phyloP scores from a whole-genome alignment of 2,797 vertebrate species.

The Enteromius afrohamiltoni region DNA sequence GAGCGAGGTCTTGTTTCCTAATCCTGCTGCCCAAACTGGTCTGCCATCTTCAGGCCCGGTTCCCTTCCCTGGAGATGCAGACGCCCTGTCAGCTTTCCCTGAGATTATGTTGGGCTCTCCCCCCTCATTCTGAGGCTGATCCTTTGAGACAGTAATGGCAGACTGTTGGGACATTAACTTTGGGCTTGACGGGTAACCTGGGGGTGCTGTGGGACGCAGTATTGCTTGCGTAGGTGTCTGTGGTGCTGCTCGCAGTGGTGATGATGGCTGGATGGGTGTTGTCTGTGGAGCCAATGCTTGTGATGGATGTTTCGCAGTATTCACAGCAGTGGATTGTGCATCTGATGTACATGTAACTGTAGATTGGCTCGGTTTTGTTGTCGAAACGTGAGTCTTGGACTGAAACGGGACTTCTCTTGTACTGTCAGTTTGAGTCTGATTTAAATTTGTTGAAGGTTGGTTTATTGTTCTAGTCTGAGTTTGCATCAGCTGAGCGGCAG shows the following conservation, averaged over 20 bases:
- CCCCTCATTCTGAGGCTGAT: constrained; percentile 49
- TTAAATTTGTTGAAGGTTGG: constrained; percentile 32
- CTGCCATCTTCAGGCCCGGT: constrained; percentile 41
- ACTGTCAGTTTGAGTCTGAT: constrained; percentile 22
- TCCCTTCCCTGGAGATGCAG: constrained; percentile 25
- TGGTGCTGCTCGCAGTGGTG: constrained; percentile 52
- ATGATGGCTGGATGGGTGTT: constrained; percentile 51
- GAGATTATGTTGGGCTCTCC: constrained; percentile 41
- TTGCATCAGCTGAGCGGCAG: neutral
- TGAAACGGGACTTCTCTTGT: constrained; percentile 32
- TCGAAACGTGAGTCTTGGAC: constrained; percentile 3
- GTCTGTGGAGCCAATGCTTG: constrained; percentile 26
- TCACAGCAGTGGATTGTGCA: constrained; percentile 12
- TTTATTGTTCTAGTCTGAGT: neutral
- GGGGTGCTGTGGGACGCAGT: constrained; percentile 35
- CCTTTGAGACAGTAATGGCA: constrained; percentile 54
- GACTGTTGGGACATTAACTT: constrained; percentile 49
- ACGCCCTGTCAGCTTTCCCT: constrained; percentile 31
- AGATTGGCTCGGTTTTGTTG: constrained; percentile 33
- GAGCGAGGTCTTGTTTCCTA: constrained; percentile 66
- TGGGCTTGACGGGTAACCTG: constrained; percentile 59
- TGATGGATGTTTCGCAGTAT: constrained; percentile 26
- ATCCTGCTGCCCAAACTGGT: constrained; percentile 55
- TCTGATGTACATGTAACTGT: constrained; percentile 16
- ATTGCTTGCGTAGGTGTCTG: constrained; percentile 48